These are phyloP conservation scores for Drosophila sordidapex DNA, from an alignment of 2,888 invertebrate species.

Conservation along the genomic window DNA sequence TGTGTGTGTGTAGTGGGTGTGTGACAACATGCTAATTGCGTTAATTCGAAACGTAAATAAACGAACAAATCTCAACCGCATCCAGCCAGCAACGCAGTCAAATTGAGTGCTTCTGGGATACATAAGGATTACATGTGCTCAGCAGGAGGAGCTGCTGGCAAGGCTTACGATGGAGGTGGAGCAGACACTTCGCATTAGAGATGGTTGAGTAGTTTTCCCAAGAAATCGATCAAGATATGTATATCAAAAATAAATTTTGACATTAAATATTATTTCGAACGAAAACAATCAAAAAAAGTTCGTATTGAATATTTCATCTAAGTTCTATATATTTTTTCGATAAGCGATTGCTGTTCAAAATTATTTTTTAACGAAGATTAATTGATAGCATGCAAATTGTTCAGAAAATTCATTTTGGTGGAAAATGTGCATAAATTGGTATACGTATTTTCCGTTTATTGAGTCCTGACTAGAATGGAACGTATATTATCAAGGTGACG, in stretches of 20 bases:
- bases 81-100: slow-evolving; percentile 1
- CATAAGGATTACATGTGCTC: slow-evolving; percentile 5
- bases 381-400: background rate
- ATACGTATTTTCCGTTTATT: background rate
- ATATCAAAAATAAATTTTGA: background rate
- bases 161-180: background rate
- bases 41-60: slow-evolving; percentile 73
- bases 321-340: background rate
- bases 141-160: background rate
- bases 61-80: slow-evolving; percentile 13
- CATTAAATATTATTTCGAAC: background rate
- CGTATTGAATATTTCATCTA: background rate
- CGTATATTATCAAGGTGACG: background rate
- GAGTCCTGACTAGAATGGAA: background rate
- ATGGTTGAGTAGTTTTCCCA: background rate
- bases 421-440: background rate
- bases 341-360: background rate
- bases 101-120: slow-evolving; percentile 10
- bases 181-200: background rate
- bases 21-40: slow-evolving; percentile 61
- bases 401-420: background rate
- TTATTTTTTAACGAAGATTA: background rate
- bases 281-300: background rate
- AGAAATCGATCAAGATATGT: background rate
- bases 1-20: slow-evolving; percentile 25